These are phyloP conservation scores for Elanus axillaris DNA, from an alignment of 2,113 vertebrate species.

Conservation along the genomic window DNA sequence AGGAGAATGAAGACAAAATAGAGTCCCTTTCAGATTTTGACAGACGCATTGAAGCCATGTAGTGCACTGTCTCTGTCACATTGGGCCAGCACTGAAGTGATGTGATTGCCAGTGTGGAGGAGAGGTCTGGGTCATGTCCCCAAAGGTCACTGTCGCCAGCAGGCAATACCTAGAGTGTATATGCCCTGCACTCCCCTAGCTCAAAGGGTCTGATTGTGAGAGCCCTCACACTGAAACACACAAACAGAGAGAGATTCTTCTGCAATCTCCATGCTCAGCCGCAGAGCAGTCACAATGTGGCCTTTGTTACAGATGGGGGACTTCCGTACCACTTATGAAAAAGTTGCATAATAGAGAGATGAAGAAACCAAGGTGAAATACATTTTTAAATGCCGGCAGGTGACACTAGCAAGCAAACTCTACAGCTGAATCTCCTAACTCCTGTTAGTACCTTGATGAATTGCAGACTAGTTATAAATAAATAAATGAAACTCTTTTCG, in stretches of 20 bases:
- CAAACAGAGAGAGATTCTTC: constrained; percentile 46
- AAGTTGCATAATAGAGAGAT: not conserved
- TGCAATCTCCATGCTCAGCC: not conserved
- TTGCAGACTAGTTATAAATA: not conserved
- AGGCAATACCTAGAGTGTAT: constrained; percentile 36
- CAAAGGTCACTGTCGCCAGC: constrained; percentile 32
- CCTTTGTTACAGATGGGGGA: not conserved
- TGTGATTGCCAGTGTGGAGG: not conserved
- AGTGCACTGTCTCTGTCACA: not conserved
- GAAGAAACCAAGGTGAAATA: not conserved
- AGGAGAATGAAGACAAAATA: not conserved
- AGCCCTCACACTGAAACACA: not conserved
- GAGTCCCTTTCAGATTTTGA: constrained; percentile 24
- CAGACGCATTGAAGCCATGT: not conserved
- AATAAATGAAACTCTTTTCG: not conserved
- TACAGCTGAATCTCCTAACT: not conserved
- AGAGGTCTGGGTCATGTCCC: constrained; percentile 42
- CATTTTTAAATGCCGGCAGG: not conserved
- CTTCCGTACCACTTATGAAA: not conserved
- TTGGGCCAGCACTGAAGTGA: fast-evolving
- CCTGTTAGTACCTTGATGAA: not conserved
- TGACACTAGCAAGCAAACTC: not conserved
- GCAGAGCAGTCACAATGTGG: not conserved
- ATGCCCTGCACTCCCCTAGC: not conserved
- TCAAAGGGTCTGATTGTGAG: constrained; percentile 52